Percentiles rank a stretch among this genome's conserved stretches.
These are phyloP conservation scores for Trididemnum miniatum DNA, from an alignment of 23 tunicate species.

Conservation along the genomic window DNA sequence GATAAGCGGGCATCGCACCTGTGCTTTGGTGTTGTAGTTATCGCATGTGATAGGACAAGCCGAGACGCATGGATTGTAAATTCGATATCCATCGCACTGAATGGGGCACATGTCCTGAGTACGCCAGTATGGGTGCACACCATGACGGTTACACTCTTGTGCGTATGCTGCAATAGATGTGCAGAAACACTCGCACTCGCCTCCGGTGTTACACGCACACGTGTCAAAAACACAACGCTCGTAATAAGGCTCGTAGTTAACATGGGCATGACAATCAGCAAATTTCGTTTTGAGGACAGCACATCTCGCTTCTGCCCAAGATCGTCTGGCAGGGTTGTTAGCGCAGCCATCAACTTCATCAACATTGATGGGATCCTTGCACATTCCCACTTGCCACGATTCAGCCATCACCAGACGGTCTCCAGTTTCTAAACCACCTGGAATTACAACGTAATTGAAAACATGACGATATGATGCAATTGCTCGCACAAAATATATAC, in stretches of 20 bases:
- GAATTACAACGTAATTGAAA: too few species aligned
- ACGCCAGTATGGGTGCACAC: constrained; percentile 91
- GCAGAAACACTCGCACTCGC: constrained; percentile 97
- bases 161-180: constrained; percentile 97
- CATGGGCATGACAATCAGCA: constrained; percentile 85
- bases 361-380: constrained; percentile 73
- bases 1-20: constrained; percentile 52
- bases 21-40: constrained; percentile 63
- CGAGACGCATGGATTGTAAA: constrained; percentile 88
- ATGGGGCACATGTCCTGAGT: constrained; percentile 96
- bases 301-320: constrained; percentile 97
- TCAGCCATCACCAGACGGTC: constrained; percentile 77
- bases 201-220: constrained; percentile 93
- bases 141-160: constrained; percentile 91
- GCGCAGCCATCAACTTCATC: constrained; percentile 89
- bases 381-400: constrained; percentile 93
- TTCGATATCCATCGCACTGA: constrained; percentile 91
- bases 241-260: constrained; percentile 82
- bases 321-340: constrained; percentile 72
- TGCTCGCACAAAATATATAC: too few species aligned
- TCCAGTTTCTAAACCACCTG: constrained; percentile 83
- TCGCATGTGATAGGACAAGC: constrained; percentile 96
- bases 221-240: constrained; percentile 92
- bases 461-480: too few species aligned
- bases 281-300: constrained; percentile 82